Conservation (phyloP, 2,888 invertebrate genomes). For the Ellobium chinense region DNA sequence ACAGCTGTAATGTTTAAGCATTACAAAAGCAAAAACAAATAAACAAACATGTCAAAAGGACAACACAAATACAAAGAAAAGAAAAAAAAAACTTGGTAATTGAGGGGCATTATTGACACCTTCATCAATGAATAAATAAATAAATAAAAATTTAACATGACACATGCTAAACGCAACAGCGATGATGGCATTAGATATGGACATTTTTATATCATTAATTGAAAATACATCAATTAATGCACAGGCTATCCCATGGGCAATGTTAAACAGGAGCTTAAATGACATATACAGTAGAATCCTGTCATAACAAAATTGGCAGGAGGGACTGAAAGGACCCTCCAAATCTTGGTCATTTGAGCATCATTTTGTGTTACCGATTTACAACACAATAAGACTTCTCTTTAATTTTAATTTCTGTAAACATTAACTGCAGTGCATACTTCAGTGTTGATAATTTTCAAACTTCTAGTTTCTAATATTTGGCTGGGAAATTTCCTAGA, state of each 20-base stretch:
- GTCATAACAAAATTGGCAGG: background rate
- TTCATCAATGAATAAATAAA: background rate
- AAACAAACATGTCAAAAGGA: background rate
- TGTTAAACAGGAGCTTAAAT: background rate
- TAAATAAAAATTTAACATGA: background rate
- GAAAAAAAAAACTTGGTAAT: background rate
- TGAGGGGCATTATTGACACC: background rate
- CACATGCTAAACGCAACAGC: background rate
- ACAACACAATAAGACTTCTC: no score
- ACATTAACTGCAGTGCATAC: no score
- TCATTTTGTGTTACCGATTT: no score
- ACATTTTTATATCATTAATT: background rate
- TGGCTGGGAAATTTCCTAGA: no score
- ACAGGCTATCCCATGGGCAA: background rate
- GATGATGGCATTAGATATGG: background rate
- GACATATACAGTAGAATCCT: background rate
- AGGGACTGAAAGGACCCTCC: no score
- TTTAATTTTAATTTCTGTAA: no score
- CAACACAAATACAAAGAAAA: background rate
- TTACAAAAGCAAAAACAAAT: no score
- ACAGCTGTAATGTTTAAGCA: no score
- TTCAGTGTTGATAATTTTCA: no score
- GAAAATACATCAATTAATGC: background rate
- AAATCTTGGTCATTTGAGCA: no score
- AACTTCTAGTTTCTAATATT: no score